Percentiles rank a stretch among this genome's conserved stretches.
Conservation (phyloP, 2,888 invertebrate species). For the Cheilosia urbana region DNA sequence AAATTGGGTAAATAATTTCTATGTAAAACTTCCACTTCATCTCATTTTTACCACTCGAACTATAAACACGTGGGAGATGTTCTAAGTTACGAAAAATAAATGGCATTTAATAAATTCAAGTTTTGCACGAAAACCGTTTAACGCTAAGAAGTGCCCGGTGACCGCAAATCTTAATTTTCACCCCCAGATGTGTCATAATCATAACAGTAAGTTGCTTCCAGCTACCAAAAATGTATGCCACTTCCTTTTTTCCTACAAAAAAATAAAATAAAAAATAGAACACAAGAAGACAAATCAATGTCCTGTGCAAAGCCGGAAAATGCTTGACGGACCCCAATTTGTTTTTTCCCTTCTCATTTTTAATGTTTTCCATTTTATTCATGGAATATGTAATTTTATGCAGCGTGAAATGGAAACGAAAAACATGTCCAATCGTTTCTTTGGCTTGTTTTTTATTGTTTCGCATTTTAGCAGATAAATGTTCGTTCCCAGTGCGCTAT, state of each 20-base stretch:
- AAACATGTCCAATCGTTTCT: conserved; percentile 60
- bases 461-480: conserved; percentile 66
- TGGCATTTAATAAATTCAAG: too few species aligned
- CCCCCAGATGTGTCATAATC: neutral
- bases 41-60: too few species aligned
- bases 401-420: conserved; percentile 69
- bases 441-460: conserved; percentile 50
- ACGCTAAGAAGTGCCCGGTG: too few species aligned
- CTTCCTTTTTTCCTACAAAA: neutral
- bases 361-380: conserved; percentile 47
- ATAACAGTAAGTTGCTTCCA: too few species aligned
- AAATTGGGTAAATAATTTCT: too few species aligned
- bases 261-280: neutral
- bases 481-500: conserved; percentile 16
- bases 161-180: neutral
- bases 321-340: conserved; percentile 61
- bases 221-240: neutral
- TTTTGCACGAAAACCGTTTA: too few species aligned
- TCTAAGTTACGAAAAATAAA: too few species aligned
- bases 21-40: too few species aligned
- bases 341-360: conserved; percentile 17
- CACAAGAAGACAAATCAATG: conserved; percentile 14
- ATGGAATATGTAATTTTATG: conserved; percentile 67
- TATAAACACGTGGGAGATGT: too few species aligned
- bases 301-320: conserved; percentile 47